These are phyloP conservation scores for Caenorhabditis drosophilae DNA, from an alignment of 2,888 invertebrate species.

Conservation along the genomic window DNA sequence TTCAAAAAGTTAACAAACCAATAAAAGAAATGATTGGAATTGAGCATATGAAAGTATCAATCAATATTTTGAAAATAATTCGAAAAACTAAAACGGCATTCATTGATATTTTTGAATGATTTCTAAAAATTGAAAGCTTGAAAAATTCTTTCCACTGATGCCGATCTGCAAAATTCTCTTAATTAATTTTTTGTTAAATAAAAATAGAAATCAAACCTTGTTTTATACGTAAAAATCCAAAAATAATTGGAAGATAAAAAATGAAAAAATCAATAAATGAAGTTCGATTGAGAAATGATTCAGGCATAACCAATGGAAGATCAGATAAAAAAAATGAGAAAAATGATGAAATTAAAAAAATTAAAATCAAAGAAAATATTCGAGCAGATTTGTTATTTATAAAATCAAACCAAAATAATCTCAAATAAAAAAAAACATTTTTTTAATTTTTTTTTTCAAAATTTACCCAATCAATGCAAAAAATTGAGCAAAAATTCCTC, in stretches of 20 bases:
- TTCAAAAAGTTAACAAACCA: constrained; percentile 1
- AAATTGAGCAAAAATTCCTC: constrained; percentile 5
- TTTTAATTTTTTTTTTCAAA: too few species aligned
- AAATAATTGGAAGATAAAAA: constrained; percentile 14
- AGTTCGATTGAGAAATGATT: constrained; percentile 23
- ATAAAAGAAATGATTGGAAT: constrained; percentile 16
- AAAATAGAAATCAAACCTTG: neutral
- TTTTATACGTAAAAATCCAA: constrained; percentile 17
- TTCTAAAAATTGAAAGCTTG: constrained; percentile 9
- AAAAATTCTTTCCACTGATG: constrained; percentile 15
- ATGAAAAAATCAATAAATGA: constrained; percentile 13
- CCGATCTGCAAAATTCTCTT: constrained; percentile 12
- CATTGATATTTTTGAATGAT: constrained; percentile 8
- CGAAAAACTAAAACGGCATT: constrained; percentile 1
- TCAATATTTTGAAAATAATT: neutral
- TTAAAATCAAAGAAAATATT: constrained; percentile 6
- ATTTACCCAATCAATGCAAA: constrained; percentile 1
- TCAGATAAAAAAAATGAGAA: constrained; percentile 22
- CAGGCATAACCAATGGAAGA: constrained; percentile 16
- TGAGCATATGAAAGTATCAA: constrained; percentile 1
- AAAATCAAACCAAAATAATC: constrained; percentile 69
- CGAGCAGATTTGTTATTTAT: constrained; percentile 18
- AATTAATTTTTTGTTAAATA: neutral
- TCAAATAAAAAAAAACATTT: constrained; percentile 8
- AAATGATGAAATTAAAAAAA: constrained; percentile 18